Evolutionary conservation across 2,113 vertebrate species (phyloP).

Genomic region (Atherinomorus stipes): DNA sequence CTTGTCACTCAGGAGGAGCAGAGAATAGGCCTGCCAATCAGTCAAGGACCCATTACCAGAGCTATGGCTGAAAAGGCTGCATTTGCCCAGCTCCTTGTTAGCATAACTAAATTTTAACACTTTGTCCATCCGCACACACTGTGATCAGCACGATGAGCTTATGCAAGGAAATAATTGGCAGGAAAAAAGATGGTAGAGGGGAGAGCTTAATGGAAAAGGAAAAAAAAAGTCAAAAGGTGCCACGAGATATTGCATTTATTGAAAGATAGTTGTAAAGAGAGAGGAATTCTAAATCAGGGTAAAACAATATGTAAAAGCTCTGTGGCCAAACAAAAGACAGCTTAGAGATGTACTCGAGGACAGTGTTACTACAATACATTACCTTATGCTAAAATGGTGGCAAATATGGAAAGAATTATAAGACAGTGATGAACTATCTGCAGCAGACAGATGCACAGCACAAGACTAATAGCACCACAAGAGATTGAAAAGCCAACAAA

Average conservation of each 20-base stretch:
- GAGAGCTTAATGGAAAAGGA: constrained; percentile 21
- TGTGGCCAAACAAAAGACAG: not conserved
- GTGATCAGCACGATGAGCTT: constrained; percentile 48
- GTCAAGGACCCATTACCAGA: constrained; percentile 73
- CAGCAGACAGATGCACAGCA: constrained; percentile 18
- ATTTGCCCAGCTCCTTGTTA: constrained; percentile 62
- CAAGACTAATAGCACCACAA: constrained; percentile 18
- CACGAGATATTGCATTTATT: constrained; percentile 29
- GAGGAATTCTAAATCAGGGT: not conserved
- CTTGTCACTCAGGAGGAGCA: constrained; percentile 80
- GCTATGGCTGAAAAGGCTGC: constrained; percentile 41
- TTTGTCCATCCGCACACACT: constrained; percentile 52
- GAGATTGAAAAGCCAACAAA: constrained; percentile 32
- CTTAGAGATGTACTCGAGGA: not conserved
- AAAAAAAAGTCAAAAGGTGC: constrained; percentile 13
- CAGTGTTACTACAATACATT: constrained; percentile 8
- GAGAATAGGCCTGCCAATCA: constrained; percentile 83
- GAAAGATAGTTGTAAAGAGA: constrained; percentile 16
- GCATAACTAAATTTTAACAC: constrained; percentile 73
- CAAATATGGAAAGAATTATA: constrained; percentile 15
- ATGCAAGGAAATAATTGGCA: constrained; percentile 19
- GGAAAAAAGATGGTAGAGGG: constrained; percentile 1
- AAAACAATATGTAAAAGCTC: not conserved
- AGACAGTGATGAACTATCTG: constrained; percentile 32
- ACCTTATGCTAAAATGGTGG: constrained; percentile 9